These are phyloP conservation scores for Plectropomus leopardus DNA, from an alignment of 2,113 vertebrate genomes.

Conservation along the genomic window DNA sequence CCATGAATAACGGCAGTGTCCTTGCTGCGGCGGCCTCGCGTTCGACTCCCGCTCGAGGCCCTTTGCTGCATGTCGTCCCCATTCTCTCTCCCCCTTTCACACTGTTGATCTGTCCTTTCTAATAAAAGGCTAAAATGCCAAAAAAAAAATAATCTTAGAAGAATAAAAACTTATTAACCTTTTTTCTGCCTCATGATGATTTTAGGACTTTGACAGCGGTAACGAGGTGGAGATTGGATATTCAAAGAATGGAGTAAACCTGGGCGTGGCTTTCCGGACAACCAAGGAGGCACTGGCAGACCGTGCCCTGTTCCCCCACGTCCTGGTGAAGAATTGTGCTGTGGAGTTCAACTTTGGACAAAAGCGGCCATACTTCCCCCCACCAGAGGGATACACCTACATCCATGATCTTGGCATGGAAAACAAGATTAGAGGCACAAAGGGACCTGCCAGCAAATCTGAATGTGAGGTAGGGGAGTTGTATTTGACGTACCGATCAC, in stretches of 20 bases:
- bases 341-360: conserved; percentile 96
- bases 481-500: too few species aligned
- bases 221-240: conserved; percentile 89
- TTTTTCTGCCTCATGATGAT: not conserved
- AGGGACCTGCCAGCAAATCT: conserved; percentile 88
- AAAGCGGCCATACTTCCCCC: conserved; percentile 84
- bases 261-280: conserved; percentile 88
- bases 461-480: conserved; percentile 91
- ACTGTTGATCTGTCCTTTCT: too few species aligned
- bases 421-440: conserved; percentile 87
- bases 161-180: not conserved
- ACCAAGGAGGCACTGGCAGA: conserved; percentile 86
- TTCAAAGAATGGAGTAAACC: conserved; percentile 90
- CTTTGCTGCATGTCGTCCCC: too few species aligned
- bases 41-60: too few species aligned
- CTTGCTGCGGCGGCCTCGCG: too few species aligned
- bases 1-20: too few species aligned
- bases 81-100: too few species aligned
- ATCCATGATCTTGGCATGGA: conserved; percentile 87
- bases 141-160: too few species aligned
- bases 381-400: conserved; percentile 89
- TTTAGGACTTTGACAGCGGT: conserved; percentile 90
- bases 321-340: conserved; percentile 93
- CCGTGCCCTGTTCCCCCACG: conserved; percentile 90
- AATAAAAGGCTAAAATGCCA: too few species aligned